Evolutionary conservation across 2,797 vertebrate species (phyloP).

Genomic region (Myotis vivesi): DNA sequence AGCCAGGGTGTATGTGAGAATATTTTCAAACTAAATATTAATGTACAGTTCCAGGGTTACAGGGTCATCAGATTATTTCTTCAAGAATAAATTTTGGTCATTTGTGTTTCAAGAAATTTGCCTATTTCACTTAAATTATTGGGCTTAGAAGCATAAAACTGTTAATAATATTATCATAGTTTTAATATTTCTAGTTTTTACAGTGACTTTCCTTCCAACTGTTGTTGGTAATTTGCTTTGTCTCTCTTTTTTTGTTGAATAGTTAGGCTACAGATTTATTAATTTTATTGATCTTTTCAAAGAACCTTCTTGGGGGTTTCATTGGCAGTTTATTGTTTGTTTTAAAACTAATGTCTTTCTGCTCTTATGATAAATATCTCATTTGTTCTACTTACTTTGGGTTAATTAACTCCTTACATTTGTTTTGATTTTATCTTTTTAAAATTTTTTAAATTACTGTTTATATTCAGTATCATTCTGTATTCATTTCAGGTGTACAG

Average conservation of each 20-base stretch:
- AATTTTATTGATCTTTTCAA: background rate
- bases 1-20: background rate
- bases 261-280: background rate
- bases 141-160: background rate
- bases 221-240: background rate
- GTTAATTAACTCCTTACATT: background rate
- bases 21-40: background rate
- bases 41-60: background rate
- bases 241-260: background rate
- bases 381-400: background rate
- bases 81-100: background rate
- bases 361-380: background rate
- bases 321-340: background rate
- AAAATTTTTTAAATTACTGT: background rate
- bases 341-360: background rate
- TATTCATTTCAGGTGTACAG: background rate
- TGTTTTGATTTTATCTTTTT: background rate
- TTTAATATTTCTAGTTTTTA: background rate
- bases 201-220: background rate
- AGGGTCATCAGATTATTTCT: background rate
- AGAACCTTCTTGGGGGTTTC: background rate
- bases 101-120: background rate
- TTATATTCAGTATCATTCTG: background rate
- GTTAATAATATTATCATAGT: background rate
- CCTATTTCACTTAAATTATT: background rate